Conservation (phyloP, 2,888 invertebrate genomes). For the Mimachlamys varia region DNA sequence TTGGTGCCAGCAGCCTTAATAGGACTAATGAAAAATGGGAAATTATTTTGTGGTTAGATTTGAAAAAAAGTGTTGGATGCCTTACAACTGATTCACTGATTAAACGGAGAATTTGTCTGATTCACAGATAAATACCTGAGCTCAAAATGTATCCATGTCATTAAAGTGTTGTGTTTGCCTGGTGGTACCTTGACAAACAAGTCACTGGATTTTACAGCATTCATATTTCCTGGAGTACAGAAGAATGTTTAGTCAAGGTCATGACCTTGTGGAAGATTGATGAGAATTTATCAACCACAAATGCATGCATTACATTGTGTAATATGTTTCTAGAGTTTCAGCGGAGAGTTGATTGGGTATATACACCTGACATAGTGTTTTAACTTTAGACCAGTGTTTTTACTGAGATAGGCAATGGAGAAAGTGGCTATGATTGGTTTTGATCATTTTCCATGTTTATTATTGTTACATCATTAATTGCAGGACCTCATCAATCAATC, state of each 20-base stretch:
- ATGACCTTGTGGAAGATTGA: neutral
- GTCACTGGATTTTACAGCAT: neutral
- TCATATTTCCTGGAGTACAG: neutral
- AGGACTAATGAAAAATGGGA: neutral
- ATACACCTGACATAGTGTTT: neutral
- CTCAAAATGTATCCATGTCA: conserved; percentile 17
- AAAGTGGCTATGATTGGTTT: too few species aligned
- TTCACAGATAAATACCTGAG: neutral
- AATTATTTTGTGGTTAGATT: neutral
- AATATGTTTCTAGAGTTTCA: neutral
- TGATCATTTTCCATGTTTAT: too few species aligned
- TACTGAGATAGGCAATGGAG: neutral
- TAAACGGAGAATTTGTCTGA: neutral
- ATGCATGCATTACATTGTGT: neutral
- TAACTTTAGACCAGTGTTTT: neutral
- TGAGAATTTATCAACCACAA: conserved; percentile 9
- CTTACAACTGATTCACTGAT: neutral
- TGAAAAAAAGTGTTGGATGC: neutral
- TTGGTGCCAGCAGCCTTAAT: too few species aligned
- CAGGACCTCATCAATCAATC: too few species aligned
- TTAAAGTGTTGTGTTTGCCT: neutral
- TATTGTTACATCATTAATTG: too few species aligned
- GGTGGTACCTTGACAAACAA: neutral
- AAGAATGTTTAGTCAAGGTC: neutral
- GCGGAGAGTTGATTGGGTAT: neutral